A percentile compares a stretch with the other conserved stretches of the same genome.
These are phyloP conservation scores for Vicugna pacos DNA, from an alignment of 2,113 vertebrate genomes.

Conservation along the genomic window DNA sequence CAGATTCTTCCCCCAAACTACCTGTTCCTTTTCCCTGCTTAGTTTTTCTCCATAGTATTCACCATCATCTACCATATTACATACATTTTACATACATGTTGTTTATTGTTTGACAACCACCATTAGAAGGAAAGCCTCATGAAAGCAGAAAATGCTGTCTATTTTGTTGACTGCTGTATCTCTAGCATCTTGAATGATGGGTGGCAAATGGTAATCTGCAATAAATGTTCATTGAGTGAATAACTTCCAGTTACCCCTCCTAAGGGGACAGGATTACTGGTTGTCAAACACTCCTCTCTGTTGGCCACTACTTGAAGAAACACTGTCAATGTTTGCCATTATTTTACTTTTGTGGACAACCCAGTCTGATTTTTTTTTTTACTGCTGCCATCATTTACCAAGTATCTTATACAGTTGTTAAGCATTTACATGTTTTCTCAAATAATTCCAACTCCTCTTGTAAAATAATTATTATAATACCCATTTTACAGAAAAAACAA, in stretches of 20 bases:
- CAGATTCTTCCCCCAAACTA: background rate
- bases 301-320: background rate
- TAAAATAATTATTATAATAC: constrained; percentile 14
- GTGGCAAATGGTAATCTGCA: background rate
- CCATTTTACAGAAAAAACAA: background rate
- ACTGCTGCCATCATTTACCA: background rate
- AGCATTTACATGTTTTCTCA: background rate
- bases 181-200: background rate
- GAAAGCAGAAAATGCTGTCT: background rate
- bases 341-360: background rate
- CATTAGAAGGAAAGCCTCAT: background rate
- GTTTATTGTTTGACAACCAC: background rate
- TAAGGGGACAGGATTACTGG: background rate
- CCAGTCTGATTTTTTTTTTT: background rate
- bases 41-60: background rate
- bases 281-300: background rate
- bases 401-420: background rate
- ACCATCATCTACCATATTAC: background rate
- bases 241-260: background rate
- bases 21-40: background rate
- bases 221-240: background rate
- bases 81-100: background rate
- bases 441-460: background rate
- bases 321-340: background rate
- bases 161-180: background rate